These are phyloP conservation scores for Drosophila virilis DNA, from an alignment of 1,140 invertebrate genomes.

Conservation along the genomic window DNA sequence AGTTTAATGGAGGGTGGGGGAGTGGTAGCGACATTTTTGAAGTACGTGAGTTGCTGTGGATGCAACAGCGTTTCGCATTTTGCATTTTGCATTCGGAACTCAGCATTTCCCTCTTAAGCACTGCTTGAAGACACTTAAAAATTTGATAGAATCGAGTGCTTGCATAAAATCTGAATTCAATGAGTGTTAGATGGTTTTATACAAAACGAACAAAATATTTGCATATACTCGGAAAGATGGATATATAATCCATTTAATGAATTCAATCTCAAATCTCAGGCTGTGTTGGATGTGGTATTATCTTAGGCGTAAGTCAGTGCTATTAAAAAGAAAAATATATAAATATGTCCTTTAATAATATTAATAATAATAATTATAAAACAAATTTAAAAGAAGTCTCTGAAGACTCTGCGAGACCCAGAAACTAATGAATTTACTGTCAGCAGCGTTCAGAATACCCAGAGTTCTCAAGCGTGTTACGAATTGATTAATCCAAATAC, in stretches of 20 bases:
- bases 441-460: neutral
- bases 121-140: constrained; percentile 8
- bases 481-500: neutral
- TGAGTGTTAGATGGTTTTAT: neutral
- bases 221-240: neutral
- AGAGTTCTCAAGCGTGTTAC: neutral
- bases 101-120: neutral
- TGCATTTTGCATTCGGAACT: neutral
- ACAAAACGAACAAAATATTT: neutral
- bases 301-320: too few species aligned
- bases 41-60: constrained; percentile 27
- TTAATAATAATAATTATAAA: too few species aligned
- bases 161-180: constrained; percentile 1
- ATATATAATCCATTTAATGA: too few species aligned
- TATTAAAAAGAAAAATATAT: too few species aligned
- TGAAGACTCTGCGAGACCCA: neutral
- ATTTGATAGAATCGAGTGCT: constrained; percentile 9
- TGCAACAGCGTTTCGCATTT: constrained; percentile 13
- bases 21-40: constrained; percentile 31
- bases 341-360: too few species aligned
- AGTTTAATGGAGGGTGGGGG: constrained; percentile 37
- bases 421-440: neutral
- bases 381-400: too few species aligned
- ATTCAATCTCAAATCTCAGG: too few species aligned
- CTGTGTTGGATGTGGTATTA: too few species aligned